These are phyloP conservation scores for Dasyurus viverrinus DNA, from an alignment of 2,113 vertebrate genomes.

Conservation along the genomic window DNA sequence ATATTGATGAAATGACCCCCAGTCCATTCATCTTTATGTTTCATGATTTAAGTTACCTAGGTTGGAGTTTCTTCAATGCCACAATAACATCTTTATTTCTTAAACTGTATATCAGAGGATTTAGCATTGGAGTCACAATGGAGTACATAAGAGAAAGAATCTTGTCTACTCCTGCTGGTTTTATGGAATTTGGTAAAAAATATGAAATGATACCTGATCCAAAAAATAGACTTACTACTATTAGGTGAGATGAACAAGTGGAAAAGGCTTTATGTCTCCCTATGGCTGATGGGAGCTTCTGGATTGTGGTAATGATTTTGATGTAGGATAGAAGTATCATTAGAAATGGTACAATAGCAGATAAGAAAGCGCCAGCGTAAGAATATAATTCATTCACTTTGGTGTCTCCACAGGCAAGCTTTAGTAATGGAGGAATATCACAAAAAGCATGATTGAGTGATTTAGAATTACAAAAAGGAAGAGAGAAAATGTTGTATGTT, in stretches of 20 bases:
- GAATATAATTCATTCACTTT: neutral
- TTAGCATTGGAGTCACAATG: neutral
- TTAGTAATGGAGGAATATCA: neutral
- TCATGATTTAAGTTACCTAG: neutral
- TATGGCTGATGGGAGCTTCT: neutral
- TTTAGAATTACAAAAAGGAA: neutral
- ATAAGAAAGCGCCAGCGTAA: neutral
- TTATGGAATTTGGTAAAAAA: neutral
- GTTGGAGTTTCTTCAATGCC: neutral
- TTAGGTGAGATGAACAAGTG: neutral
- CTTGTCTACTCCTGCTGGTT: neutral
- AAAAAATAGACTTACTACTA: neutral
- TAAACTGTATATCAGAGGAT: neutral
- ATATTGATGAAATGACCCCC: too few species aligned
- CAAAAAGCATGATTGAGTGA: neutral
- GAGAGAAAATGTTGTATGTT: constrained; percentile 60
- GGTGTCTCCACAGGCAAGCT: neutral
- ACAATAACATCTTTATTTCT: neutral
- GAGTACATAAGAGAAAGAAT: neutral
- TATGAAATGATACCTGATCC: neutral
- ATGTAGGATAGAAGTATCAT: neutral
- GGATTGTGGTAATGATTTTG: neutral
- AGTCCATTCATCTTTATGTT: too few species aligned
- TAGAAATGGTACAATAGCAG: neutral
- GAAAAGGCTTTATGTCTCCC: neutral